Evolutionary conservation across 2,113 vertebrate species (phyloP).

Genomic region (Perca schrenkii): DNA sequence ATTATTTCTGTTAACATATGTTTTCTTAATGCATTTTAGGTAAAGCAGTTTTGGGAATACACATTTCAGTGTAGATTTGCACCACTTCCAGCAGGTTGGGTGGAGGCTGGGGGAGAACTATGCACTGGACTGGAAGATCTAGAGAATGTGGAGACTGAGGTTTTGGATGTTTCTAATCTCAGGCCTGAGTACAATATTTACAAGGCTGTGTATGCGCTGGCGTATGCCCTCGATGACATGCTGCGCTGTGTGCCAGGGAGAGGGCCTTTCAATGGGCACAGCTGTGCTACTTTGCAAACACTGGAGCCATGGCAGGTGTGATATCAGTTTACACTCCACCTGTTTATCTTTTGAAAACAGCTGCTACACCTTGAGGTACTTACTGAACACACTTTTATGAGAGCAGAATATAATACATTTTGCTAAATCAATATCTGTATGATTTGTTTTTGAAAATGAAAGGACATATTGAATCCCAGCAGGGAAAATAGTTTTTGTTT

Average conservation of each 20-base stretch:
- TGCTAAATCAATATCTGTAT: too few species aligned
- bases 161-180: constrained; percentile 71
- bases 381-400: neutral
- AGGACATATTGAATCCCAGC: too few species aligned
- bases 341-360: neutral
- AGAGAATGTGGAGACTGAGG: constrained; percentile 42
- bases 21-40: constrained; percentile 35
- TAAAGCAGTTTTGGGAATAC: constrained; percentile 77
- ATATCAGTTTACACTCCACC: neutral
- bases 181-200: constrained; percentile 82
- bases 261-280: constrained; percentile 74
- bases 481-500: too few species aligned
- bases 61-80: constrained; percentile 78
- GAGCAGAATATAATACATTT: too few species aligned
- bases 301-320: constrained; percentile 82
- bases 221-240: constrained; percentile 76
- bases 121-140: constrained; percentile 79
- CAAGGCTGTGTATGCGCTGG: constrained; percentile 84
- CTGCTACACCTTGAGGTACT: neutral
- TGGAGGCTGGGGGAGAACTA: constrained; percentile 18
- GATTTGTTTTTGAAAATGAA: too few species aligned
- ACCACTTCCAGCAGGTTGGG: constrained; percentile 37
- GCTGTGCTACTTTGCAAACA: constrained; percentile 73
- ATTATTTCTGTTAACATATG: neutral
- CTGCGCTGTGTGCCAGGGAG: constrained; percentile 70